Evolutionary conservation across 2,888 invertebrate genomes (phyloP).

Genomic region (Drosophila neoperkinsi): DNA sequence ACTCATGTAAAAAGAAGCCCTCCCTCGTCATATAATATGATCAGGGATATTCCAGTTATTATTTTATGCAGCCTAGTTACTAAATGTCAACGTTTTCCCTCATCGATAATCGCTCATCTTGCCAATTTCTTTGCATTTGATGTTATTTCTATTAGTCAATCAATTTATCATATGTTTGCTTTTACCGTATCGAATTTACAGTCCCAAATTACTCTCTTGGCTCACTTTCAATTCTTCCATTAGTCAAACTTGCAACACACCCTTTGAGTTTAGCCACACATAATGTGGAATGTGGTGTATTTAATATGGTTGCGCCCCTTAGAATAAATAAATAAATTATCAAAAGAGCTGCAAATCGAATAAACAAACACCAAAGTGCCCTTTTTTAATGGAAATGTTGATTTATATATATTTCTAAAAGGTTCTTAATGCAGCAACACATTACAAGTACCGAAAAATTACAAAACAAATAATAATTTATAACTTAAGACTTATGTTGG

Average conservation of each 20-base stretch:
- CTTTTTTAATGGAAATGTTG: slow-evolving; percentile 8
- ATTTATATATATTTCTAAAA: slow-evolving; percentile 36
- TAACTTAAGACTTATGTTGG: not conserved
- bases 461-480: not conserved
- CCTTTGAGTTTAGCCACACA: slow-evolving; percentile 3
- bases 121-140: not conserved
- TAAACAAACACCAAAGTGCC: slow-evolving; percentile 13
- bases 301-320: slow-evolving; percentile 1
- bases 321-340: slow-evolving; percentile 32
- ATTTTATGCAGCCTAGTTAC: not conserved
- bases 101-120: not conserved
- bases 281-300: slow-evolving; percentile 1
- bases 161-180: not conserved
- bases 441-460: not conserved
- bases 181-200: slow-evolving; percentile 16
- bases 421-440: slow-evolving; percentile 1
- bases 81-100: not conserved
- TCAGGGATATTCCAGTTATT: no score
- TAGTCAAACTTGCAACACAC: slow-evolving; percentile 25
- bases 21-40: not conserved
- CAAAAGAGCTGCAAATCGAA: slow-evolving; percentile 17
- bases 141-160: not conserved
- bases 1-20: not conserved
- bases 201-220: not conserved
- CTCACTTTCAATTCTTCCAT: slow-evolving; percentile 23